Conservation (phyloP, 2,888 invertebrate species). For the Drosophila koepferae region DNA sequence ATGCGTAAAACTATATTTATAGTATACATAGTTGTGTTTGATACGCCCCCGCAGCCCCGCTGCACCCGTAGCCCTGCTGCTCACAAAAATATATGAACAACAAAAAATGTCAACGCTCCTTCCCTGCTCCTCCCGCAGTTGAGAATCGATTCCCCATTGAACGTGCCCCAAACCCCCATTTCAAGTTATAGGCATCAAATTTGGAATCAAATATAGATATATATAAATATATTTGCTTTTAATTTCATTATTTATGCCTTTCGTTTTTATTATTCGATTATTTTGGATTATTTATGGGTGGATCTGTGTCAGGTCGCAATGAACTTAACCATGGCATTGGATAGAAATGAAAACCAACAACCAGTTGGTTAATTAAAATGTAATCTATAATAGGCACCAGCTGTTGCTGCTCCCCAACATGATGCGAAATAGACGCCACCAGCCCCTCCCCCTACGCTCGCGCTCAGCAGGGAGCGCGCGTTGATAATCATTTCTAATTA, state of each 20-base stretch:
- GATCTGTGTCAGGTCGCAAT: slow-evolving; percentile 31
- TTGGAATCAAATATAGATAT: slow-evolving; percentile 27
- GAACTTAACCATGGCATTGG: slow-evolving; percentile 28
- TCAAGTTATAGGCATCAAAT: slow-evolving; percentile 56
- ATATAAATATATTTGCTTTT: slow-evolving; percentile 48
- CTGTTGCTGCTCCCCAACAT: slow-evolving; percentile 53
- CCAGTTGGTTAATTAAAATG: slow-evolving; percentile 73
- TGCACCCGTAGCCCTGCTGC: slow-evolving; percentile 61
- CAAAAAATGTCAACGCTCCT: slow-evolving; percentile 21
- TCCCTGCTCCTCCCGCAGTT: slow-evolving; percentile 24
- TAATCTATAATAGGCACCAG: slow-evolving; percentile 65
- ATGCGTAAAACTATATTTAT: slow-evolving; percentile 32
- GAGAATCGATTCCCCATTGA: slow-evolving; percentile 49
- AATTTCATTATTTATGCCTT: slow-evolving; percentile 65
- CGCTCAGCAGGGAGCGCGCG: slow-evolving; percentile 8
- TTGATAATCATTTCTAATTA: slow-evolving; percentile 54
- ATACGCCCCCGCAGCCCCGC: slow-evolving; percentile 63
- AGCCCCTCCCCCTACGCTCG: background rate
- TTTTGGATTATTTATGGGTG: slow-evolving; percentile 60
- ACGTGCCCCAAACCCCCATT: slow-evolving; percentile 21
- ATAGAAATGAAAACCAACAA: slow-evolving; percentile 42
- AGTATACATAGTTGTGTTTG: slow-evolving; percentile 74
- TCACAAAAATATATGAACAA: slow-evolving; percentile 27
- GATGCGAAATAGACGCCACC: slow-evolving; percentile 28
- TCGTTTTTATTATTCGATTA: slow-evolving; percentile 53